phyloP scores from a whole-genome alignment of 2,888 invertebrate genomes.

The Aspidiotus rigidus region DNA sequence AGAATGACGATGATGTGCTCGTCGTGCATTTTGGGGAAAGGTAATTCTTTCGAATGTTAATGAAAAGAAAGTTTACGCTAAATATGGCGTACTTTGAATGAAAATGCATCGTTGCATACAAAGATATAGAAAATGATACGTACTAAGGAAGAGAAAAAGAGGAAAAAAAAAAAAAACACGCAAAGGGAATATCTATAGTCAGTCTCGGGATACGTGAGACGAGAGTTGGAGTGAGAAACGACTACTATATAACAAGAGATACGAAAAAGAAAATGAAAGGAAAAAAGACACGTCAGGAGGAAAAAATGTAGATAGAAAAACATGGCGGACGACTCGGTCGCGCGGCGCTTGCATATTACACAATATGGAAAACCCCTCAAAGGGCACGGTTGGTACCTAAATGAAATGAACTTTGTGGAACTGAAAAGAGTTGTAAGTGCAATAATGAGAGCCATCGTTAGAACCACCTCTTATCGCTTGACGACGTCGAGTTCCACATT shows the following conservation, averaged over 20 bases:
- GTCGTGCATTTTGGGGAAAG: too few species aligned
- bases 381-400: constrained; percentile 26
- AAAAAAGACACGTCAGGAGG: constrained; percentile 1
- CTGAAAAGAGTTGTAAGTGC: constrained; percentile 28
- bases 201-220: neutral
- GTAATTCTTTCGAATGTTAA: too few species aligned
- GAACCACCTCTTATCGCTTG: constrained; percentile 22
- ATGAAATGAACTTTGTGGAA: constrained; percentile 28
- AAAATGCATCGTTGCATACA: neutral
- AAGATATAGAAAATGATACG: neutral
- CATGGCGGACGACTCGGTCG: constrained; percentile 26
- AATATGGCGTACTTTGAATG: too few species aligned
- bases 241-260: too few species aligned
- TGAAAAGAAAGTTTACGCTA: too few species aligned
- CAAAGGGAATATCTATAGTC: neutral
- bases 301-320: constrained; percentile 21
- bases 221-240: neutral
- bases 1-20: too few species aligned
- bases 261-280: too few species aligned
- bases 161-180: neutral
- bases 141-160: neutral
- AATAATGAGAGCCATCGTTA: constrained; percentile 31
- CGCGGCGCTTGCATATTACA: constrained; percentile 22
- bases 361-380: constrained; percentile 25
- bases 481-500: constrained; percentile 25